Conservation (phyloP, 2,113 vertebrate species). For the Nycticorax nycticorax region DNA sequence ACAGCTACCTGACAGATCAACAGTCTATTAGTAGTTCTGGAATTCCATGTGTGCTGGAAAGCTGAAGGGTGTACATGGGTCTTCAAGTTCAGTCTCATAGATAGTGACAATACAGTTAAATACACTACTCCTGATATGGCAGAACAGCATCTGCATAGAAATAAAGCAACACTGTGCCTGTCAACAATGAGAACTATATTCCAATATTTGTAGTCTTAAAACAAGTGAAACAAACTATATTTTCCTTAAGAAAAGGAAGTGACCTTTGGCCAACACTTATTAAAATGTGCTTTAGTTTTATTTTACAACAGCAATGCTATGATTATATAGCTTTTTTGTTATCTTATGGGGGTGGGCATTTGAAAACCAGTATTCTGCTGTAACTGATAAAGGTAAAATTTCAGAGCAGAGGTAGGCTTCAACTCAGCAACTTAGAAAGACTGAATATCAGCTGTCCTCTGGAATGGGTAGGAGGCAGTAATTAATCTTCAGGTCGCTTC, state of each 20-base stretch:
- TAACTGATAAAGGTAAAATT: background rate
- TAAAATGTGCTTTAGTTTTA: background rate
- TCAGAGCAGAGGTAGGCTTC: background rate
- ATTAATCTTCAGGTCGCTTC: background rate
- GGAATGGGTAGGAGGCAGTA: background rate
- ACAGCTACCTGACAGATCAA: background rate
- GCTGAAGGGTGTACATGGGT: background rate
- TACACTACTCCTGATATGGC: background rate
- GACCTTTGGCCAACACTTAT: background rate
- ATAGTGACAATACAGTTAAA: background rate
- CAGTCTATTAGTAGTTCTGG: background rate
- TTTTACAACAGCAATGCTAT: background rate
- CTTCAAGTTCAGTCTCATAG: background rate
- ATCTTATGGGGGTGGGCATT: background rate
- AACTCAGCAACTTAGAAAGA: background rate
- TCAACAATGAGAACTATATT: background rate
- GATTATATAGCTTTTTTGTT: background rate
- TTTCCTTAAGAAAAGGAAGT: background rate
- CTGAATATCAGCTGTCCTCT: background rate
- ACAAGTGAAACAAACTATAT: background rate
- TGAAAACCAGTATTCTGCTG: background rate
- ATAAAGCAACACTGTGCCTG: background rate
- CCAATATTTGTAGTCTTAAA: background rate
- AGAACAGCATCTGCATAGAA: background rate
- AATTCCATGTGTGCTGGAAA: background rate